A percentile compares a stretch with the other conserved stretches of the same genome.
phyloP scores from a whole-genome alignment of 2,113 vertebrate species.

The Nerophis ophidion region DNA sequence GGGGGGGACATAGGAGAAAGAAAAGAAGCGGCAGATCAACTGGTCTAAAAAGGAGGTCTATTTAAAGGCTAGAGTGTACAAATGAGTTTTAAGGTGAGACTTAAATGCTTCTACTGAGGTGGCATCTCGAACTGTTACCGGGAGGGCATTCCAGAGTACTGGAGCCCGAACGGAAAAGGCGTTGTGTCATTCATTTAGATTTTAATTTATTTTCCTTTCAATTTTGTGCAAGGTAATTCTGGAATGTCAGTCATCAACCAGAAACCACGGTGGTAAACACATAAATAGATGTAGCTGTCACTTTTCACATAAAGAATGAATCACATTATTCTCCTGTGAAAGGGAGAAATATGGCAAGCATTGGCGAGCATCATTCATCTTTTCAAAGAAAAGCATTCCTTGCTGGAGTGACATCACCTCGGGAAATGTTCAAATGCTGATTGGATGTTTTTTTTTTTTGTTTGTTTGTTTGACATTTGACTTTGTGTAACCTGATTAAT shows the following conservation, averaged over 20 bases:
- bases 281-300: constrained; percentile 36
- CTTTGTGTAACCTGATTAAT: too few relatives aligned
- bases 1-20: too few relatives aligned
- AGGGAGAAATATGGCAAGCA: constrained; percentile 35
- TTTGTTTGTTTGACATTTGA: too few relatives aligned
- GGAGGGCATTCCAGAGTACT: too few relatives aligned
- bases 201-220: constrained; percentile 2
- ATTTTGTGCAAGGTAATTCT: constrained; percentile 7
- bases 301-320: constrained; percentile 34
- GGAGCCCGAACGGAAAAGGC: too few relatives aligned
- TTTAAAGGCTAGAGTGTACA: too few relatives aligned
- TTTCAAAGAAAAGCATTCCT: constrained; percentile 44
- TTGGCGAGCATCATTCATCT: constrained; percentile 37
- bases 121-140: too few relatives aligned
- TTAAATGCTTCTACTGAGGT: too few relatives aligned
- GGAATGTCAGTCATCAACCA: constrained; percentile 29
- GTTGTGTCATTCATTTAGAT: not conserved
- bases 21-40: too few relatives aligned
- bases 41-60: too few relatives aligned
- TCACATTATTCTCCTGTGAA: constrained; percentile 44
- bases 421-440: constrained; percentile 61
- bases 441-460: constrained; percentile 64
- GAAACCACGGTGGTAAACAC: constrained; percentile 32
- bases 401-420: constrained; percentile 67
- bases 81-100: too few relatives aligned